Base-by-base conservation (phyloP, 2,113 vertebrate species). In the Hucho hucho region DNA sequence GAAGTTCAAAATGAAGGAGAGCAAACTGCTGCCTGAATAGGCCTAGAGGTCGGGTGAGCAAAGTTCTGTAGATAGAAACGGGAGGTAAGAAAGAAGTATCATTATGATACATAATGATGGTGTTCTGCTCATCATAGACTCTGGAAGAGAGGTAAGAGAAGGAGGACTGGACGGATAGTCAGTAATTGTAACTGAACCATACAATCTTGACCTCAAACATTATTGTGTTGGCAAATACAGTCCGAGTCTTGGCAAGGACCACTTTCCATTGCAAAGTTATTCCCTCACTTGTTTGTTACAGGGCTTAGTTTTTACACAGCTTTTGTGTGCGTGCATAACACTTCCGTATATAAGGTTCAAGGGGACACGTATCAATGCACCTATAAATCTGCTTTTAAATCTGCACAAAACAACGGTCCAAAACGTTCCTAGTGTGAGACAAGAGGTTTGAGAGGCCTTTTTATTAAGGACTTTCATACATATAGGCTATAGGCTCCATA, bases 201-300 rank as follows among this genome's bases (percentile, higher is more conserved):
- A 61, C 82, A 83, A 87, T 81, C 82, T 86, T 82, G 83, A 91
- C 89, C 84, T 84, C 59, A 79, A 84, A 83, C 86, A 80, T 87
- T 86, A 84, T 79, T 84, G 59, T 24, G 7, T 78, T 88, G 84
- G 83, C 85, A 83, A 81, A 85, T 73, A 43, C 73, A 76, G 67
- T 75, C 64, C 14, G 6, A 72, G 28, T 80, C 79, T 85, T 90
- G 89, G 89, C 87, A 81, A 82, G 61, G 28, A 3, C 6, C 43
- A 81, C 68, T 88, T 86, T 90, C 84, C 87, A 87, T 81, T 87
- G 81, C 86, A 77, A 78, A 83, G n/a, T 83, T 83, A 76, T 86
- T 89, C 82, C 73, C 74, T 85, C 73, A 79, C 64, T 79, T 67
- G 78, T 81, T 87, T 87, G 85, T 86, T 88, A 20, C 58, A 71